A percentile compares a stretch with the other conserved stretches of the same genome.
Conservation (phyloP, 2,113 vertebrate genomes). For the Amblyornis subalaris region DNA sequence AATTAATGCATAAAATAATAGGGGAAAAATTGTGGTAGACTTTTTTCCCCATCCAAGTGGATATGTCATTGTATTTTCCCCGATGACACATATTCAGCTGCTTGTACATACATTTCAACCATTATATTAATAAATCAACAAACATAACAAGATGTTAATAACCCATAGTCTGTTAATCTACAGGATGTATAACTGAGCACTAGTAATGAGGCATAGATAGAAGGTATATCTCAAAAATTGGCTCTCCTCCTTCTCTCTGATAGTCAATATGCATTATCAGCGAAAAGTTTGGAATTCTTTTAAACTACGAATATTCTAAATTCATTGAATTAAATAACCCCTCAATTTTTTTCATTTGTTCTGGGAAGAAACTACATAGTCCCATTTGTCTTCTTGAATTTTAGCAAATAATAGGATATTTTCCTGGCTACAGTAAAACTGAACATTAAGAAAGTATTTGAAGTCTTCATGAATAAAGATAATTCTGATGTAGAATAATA, state of each 20-base stretch:
- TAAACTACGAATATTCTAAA: not conserved
- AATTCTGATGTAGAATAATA: not conserved
- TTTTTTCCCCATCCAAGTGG: not conserved
- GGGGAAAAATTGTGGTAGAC: not conserved
- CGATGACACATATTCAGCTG: not conserved
- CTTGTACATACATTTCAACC: not conserved
- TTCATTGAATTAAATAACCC: not conserved
- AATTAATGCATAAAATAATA: not conserved
- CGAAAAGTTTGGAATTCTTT: not conserved
- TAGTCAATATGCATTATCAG: not conserved
- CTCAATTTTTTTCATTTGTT: not conserved
- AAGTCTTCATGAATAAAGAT: constrained; percentile 24
- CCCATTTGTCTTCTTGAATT: not conserved
- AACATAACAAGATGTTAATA: not conserved
- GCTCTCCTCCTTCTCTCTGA: not conserved
- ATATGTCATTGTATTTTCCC: not conserved
- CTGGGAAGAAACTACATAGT: not conserved
- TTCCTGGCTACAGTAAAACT: not conserved
- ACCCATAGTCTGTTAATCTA: not conserved
- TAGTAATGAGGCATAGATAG: not conserved
- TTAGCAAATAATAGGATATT: not conserved
- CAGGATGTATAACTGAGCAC: not conserved
- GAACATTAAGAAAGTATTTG: not conserved
- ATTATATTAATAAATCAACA: not conserved
- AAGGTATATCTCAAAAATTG: not conserved